phyloP scores from a whole-genome alignment of 2,888 invertebrate genomes.

The Neoaliturus tenellus region DNA sequence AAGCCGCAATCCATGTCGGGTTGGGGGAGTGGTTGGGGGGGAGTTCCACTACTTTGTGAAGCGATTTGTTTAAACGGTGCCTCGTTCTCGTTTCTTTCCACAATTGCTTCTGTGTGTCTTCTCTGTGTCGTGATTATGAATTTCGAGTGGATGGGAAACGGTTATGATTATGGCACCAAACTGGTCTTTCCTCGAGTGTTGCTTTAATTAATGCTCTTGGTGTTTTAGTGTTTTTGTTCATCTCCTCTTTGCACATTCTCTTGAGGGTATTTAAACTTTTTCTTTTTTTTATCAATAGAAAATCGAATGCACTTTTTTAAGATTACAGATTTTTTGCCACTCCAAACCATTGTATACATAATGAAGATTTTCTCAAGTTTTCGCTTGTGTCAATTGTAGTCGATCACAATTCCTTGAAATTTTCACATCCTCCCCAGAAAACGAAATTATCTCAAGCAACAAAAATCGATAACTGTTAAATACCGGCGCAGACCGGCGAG shows the following conservation, averaged over 20 bases:
- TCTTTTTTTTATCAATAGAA: too few relatives aligned
- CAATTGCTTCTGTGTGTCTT: slow-evolving; percentile 2
- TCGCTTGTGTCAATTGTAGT: too few relatives aligned
- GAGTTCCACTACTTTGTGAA: slow-evolving; percentile 31
- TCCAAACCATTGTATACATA: too few relatives aligned
- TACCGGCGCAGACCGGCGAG: background rate
- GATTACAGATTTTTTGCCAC: too few relatives aligned
- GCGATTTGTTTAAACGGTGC: slow-evolving; percentile 32
- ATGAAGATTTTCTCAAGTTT: too few relatives aligned
- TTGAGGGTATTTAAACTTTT: too few relatives aligned
- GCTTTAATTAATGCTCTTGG: too few relatives aligned
- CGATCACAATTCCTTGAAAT: too few relatives aligned
- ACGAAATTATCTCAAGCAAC: background rate
- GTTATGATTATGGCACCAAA: background rate
- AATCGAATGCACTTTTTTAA: too few relatives aligned
- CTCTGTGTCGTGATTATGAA: slow-evolving; percentile 4
- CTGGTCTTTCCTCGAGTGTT: too few relatives aligned
- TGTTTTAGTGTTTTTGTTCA: too few relatives aligned
- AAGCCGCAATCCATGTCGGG: slow-evolving; percentile 1
- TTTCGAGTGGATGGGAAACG: background rate
- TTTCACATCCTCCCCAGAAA: background rate
- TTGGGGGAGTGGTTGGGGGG: background rate
- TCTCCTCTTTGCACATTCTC: too few relatives aligned
- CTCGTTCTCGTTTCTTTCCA: slow-evolving; percentile 11
- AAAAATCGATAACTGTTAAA: slow-evolving; percentile 41